phyloP scores from a whole-genome alignment of 2,797 vertebrate genomes.

The Fringilla coelebs region DNA sequence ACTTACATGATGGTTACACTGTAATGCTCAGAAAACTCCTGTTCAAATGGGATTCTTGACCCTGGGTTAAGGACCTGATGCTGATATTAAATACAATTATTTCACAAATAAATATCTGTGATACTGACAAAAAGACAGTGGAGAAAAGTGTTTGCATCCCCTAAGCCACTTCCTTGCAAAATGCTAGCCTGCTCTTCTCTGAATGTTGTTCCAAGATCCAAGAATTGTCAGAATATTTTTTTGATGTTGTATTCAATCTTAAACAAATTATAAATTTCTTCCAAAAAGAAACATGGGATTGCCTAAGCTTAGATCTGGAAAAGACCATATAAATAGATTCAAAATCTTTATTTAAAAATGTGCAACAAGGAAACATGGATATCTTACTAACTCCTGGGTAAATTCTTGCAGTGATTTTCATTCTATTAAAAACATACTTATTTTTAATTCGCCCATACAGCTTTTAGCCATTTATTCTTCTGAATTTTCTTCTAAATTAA shows the following conservation, averaged over 20 bases:
- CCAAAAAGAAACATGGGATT: not conserved
- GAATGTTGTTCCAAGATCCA: not conserved
- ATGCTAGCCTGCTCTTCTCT: not conserved
- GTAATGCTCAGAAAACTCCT: not conserved
- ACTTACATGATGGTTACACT: not conserved
- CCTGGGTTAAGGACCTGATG: not conserved
- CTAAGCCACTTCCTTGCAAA: not conserved
- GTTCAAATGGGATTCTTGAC: not conserved
- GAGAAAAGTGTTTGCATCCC: not conserved
- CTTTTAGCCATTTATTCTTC: not conserved
- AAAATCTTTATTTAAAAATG: not conserved
- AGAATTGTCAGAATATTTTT: not conserved
- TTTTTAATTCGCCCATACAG: not conserved
- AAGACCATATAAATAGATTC: not conserved
- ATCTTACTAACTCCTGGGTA: not conserved
- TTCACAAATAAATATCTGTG: not conserved
- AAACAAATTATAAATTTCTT: not conserved
- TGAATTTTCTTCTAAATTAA: not conserved
- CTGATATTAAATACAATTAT: not conserved
- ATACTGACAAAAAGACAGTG: not conserved
- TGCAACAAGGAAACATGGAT: not conserved
- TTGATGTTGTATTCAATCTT: not conserved
- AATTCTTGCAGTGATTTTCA: not conserved
- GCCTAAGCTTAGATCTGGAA: not conserved
- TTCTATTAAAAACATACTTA: not conserved